phyloP scores from a whole-genome alignment of 2,888 invertebrate genomes.

The Hofmannophila pseudospretella region DNA sequence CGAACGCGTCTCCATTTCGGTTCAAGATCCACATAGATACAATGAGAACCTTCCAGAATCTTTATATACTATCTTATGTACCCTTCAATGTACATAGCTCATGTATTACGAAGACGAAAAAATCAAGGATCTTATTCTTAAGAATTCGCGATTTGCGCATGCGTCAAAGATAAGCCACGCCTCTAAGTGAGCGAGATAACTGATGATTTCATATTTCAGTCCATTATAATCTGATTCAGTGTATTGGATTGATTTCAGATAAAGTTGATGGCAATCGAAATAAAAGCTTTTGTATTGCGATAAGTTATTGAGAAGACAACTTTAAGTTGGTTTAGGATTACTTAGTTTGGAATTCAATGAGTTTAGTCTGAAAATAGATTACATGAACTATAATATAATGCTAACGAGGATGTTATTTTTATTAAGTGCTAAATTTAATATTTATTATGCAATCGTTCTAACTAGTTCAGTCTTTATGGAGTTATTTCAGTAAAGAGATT shows the following conservation, averaged over 20 bases:
- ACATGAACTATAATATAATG: no score
- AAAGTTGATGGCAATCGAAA: slow-evolving; percentile 44
- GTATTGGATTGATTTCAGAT: slow-evolving; percentile 56
- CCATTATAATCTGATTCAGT: slow-evolving; percentile 40
- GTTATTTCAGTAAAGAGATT: no score
- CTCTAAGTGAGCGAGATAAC: slow-evolving; percentile 55
- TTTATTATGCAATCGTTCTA: no score
- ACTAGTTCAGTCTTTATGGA: no score
- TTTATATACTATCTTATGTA: slow-evolving; percentile 31
- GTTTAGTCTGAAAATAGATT: no score
- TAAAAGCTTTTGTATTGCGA: slow-evolving; percentile 32
- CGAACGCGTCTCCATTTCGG: background rate
- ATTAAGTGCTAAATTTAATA: no score
- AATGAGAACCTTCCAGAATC: slow-evolving; percentile 8
- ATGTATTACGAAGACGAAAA: slow-evolving; percentile 52
- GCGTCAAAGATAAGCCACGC: slow-evolving; percentile 58
- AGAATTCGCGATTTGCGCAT: slow-evolving; percentile 54
- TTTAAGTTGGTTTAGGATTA: background rate
- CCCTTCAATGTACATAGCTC: slow-evolving; percentile 38
- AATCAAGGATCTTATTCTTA: slow-evolving; percentile 66
- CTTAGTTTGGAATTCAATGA: no score
- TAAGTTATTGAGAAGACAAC: background rate
- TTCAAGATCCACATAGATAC: slow-evolving; percentile 1
- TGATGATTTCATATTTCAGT: slow-evolving; percentile 37
- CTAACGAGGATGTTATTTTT: no score